Conservation (phyloP, 1,140 invertebrate genomes). For the Chironomus tepperi region DNA sequence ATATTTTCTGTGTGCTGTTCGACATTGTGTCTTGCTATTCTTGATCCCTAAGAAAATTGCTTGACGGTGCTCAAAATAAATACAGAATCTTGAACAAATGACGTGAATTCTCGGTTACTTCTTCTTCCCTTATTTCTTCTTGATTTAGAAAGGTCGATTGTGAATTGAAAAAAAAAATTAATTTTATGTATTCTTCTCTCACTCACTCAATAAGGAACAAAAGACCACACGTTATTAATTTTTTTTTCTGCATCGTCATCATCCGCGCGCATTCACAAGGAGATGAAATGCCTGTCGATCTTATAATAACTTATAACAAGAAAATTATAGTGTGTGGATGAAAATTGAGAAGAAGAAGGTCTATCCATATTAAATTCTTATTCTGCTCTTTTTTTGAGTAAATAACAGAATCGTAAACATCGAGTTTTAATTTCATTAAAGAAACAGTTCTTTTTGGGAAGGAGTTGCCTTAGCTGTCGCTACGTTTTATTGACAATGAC, state of each 20-base stretch:
- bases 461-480: too few species aligned
- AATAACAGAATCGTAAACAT: too few species aligned
- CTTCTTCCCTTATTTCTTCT: too few species aligned
- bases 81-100: too few species aligned
- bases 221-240: conserved; percentile 22
- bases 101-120: too few species aligned
- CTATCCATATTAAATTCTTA: background rate
- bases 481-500: too few species aligned
- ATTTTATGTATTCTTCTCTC: background rate
- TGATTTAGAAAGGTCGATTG: background rate
- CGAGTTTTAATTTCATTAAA: too few species aligned
- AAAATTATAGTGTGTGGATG: conserved; percentile 8
- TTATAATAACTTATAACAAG: background rate
- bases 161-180: background rate
- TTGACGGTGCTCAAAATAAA: background rate
- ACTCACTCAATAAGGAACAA: background rate
- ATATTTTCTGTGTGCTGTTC: background rate
- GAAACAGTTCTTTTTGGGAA: too few species aligned
- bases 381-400: too few species aligned
- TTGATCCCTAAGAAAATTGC: background rate
- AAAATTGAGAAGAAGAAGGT: background rate
- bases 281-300: conserved; percentile 1
- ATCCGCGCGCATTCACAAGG: background rate
- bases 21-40: too few species aligned
- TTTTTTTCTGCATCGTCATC: background rate